Evolutionary conservation across 1,140 invertebrate genomes (phyloP).

Genomic region (Drosophila melanica): DNA sequence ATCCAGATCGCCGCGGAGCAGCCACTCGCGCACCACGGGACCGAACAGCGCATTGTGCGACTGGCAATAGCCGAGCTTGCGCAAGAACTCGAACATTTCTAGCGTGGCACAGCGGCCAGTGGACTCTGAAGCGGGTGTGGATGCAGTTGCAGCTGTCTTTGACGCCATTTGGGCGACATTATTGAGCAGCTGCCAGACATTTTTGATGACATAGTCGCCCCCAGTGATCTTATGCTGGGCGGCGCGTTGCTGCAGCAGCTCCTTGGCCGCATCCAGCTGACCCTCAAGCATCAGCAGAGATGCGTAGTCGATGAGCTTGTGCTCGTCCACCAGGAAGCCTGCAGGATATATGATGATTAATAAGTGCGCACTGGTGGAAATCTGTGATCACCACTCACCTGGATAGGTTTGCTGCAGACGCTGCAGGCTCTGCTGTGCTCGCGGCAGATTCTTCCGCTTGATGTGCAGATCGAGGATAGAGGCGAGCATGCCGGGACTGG

Average conservation of each 20-base stretch:
- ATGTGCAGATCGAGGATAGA: conserved; percentile 84
- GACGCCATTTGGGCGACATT: conserved; percentile 70
- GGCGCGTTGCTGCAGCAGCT: conserved; percentile 69
- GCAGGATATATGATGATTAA: background rate
- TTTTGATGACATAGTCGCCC: conserved; percentile 64
- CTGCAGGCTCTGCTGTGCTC: conserved; percentile 75
- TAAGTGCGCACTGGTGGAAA: no score
- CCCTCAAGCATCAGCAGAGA: conserved; percentile 81
- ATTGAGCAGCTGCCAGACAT: conserved; percentile 84
- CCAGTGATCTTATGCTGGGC: conserved; percentile 57
- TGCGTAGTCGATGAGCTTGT: conserved; percentile 85
- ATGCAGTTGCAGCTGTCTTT: background rate
- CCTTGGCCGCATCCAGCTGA: conserved; percentile 82
- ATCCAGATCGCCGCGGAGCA: conserved; percentile 83
- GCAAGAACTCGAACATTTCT: conserved; percentile 73
- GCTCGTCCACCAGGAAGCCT: conserved; percentile 84
- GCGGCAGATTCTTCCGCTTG: conserved; percentile 71
- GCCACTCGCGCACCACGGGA: conserved; percentile 84
- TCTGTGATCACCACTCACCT: conserved; percentile 38
- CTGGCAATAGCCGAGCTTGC: conserved; percentile 84
- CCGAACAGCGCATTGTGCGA: conserved; percentile 83
- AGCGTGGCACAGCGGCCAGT: conserved; percentile 48
- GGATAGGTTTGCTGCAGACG: conserved; percentile 67
- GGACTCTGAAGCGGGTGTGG: conserved; percentile 14
- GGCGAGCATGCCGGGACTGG: conserved; percentile 84